These are phyloP conservation scores for Thaleichthys pacificus DNA, from an alignment of 2,797 vertebrate genomes.

Conservation along the genomic window DNA sequence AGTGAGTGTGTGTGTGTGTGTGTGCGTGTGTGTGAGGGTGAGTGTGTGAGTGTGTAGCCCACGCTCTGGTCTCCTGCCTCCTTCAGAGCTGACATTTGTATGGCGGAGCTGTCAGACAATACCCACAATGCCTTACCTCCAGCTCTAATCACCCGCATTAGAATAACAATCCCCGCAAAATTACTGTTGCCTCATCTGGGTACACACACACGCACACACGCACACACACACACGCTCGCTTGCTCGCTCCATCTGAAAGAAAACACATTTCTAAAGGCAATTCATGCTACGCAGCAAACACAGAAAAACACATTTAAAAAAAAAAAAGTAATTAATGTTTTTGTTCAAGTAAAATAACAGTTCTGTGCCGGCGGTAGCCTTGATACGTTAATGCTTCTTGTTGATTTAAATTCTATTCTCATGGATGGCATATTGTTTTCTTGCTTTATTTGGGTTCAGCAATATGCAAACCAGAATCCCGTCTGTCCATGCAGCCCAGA, in stretches of 20 bases:
- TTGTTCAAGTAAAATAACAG: slow-evolving; percentile 52
- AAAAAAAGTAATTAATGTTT: slow-evolving; percentile 58
- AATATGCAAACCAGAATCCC: slow-evolving; percentile 47
- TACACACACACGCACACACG: slow-evolving; percentile 11
- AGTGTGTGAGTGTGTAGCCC: too few species aligned
- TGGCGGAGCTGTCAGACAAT: slow-evolving; percentile 23
- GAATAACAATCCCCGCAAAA: slow-evolving; percentile 57
- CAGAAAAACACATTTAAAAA: slow-evolving; percentile 23
- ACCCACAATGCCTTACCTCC: slow-evolving; percentile 28
- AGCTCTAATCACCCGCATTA: slow-evolving; percentile 59
- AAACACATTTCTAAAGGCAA: slow-evolving; percentile 54
- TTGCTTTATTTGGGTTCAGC: slow-evolving; percentile 47
- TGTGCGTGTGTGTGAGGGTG: too few species aligned
- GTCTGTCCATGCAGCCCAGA: slow-evolving; percentile 40
- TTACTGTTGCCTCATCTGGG: slow-evolving; percentile 36
- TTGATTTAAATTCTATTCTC: slow-evolving; percentile 54
- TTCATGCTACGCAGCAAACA: slow-evolving; percentile 29
- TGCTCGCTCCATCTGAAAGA: slow-evolving; percentile 33
- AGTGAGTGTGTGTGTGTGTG: too few species aligned
- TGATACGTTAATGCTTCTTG: slow-evolving; percentile 63
- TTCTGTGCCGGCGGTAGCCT: slow-evolving; percentile 50
- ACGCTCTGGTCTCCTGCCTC: neutral
- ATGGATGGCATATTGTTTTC: slow-evolving; percentile 46
- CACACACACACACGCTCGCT: neutral
- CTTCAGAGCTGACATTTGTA: slow-evolving; percentile 24